These are phyloP conservation scores for Erebia epiphron DNA, from an alignment of 2,888 invertebrate species.

Conservation along the genomic window DNA sequence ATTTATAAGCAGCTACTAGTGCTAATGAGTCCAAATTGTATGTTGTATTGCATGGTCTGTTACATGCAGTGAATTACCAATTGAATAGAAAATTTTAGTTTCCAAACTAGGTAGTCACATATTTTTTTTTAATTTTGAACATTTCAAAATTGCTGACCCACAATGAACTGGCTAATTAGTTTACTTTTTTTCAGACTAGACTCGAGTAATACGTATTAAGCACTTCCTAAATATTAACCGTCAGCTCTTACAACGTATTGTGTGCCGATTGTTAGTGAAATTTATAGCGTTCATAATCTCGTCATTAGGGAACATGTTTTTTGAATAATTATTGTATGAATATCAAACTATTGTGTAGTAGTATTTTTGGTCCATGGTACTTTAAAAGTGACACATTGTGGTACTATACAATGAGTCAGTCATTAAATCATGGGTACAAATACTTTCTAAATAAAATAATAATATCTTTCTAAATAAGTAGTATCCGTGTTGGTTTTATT, in stretches of 20 bases:
- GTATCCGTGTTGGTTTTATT: too few relatives aligned
- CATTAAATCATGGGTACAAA: not conserved
- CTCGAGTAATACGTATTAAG: not conserved
- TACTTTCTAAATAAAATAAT: not conserved
- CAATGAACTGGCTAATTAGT: too few relatives aligned
- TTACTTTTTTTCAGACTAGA: too few relatives aligned
- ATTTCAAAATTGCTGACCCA: too few relatives aligned
- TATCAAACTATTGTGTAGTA: slow-evolving; percentile 6
- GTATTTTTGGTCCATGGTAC: not conserved
- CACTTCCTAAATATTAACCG: not conserved
- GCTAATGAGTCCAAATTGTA: too few relatives aligned
- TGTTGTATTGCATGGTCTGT: too few relatives aligned
- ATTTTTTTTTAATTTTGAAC: too few relatives aligned
- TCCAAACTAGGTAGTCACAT: too few relatives aligned
- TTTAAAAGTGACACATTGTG: not conserved
- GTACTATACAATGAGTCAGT: not conserved
- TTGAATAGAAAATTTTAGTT: too few relatives aligned
- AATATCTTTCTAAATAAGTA: too few relatives aligned
- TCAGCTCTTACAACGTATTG: not conserved
- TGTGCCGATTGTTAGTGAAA: slow-evolving; percentile 53
- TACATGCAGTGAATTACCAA: too few relatives aligned
- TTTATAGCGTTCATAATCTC: slow-evolving; percentile 52
- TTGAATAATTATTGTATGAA: slow-evolving; percentile 31
- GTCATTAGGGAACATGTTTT: slow-evolving; percentile 35
- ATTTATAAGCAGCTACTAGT: too few relatives aligned